Percentiles rank a stretch among this genome's conserved stretches.
phyloP scores from a whole-genome alignment of 2,113 vertebrate species.

The Nicator chloris region DNA sequence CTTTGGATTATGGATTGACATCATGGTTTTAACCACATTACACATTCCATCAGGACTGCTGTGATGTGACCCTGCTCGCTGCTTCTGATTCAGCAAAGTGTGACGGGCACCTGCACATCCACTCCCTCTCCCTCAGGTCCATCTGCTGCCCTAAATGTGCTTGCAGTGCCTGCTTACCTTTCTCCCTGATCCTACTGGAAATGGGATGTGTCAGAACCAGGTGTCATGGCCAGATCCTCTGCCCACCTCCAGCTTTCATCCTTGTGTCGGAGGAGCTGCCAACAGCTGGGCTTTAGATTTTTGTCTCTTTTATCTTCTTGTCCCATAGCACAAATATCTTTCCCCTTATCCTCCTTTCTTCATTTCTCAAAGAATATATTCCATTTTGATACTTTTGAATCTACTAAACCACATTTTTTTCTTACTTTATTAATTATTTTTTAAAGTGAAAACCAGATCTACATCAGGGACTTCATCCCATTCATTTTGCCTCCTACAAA shows the following conservation, averaged over 20 bases:
- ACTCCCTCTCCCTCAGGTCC: neutral
- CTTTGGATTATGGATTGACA: neutral
- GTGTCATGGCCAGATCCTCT: fast-evolving
- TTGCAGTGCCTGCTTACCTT: fast-evolving
- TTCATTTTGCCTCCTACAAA: neutral
- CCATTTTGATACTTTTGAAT: neutral
- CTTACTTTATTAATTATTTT: neutral
- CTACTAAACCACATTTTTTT: neutral
- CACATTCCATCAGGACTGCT: neutral
- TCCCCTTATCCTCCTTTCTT: neutral
- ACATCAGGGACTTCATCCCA: neutral
- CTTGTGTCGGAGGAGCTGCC: fast-evolving
- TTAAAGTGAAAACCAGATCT: neutral
- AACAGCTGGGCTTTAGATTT: neutral
- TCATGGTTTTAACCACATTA: neutral
- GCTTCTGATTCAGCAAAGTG: neutral
- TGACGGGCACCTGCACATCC: neutral
- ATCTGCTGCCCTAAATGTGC: neutral
- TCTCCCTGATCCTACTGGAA: neutral
- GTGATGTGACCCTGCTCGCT: fast-evolving
- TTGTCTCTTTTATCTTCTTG: neutral
- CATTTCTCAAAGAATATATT: neutral
- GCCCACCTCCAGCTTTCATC: neutral
- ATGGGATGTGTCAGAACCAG: fast-evolving
- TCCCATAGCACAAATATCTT: neutral